Evolutionary conservation across 2,797 vertebrate genomes (phyloP).

Genomic region (Halcyon chelicuti): DNA sequence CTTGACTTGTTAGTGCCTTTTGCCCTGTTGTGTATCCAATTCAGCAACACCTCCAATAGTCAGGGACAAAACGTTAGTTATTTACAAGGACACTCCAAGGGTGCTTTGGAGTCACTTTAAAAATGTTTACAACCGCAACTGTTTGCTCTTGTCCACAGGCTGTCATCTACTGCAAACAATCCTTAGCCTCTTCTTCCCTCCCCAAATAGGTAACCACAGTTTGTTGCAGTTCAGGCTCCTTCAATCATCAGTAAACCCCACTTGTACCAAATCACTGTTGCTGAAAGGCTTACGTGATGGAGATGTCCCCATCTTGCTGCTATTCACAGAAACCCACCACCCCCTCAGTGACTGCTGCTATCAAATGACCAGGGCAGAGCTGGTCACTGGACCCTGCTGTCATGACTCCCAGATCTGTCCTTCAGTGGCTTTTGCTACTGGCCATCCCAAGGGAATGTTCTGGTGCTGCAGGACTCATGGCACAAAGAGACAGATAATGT

Average conservation of each 20-base stretch:
- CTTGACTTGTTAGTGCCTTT: neutral
- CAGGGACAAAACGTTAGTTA: neutral
- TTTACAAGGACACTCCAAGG: neutral
- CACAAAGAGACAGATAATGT: too few relatives aligned
- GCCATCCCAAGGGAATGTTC: too few relatives aligned
- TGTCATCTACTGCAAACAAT: neutral
- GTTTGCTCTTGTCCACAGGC: neutral
- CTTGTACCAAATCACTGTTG: neutral
- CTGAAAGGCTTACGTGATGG: neutral
- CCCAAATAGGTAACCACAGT: neutral
- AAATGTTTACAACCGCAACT: too few relatives aligned
- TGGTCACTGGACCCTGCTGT: neutral
- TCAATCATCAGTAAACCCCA: neutral
- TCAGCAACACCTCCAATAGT: neutral
- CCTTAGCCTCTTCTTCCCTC: neutral
- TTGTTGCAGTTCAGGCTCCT: neutral
- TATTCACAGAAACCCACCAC: neutral
- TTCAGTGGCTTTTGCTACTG: neutral
- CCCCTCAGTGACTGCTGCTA: fast-evolving
- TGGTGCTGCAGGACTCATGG: neutral
- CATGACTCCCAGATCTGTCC: neutral
- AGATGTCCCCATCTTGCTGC: neutral
- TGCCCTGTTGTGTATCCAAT: neutral
- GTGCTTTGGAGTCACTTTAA: neutral
- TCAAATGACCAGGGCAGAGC: neutral